Evolutionary conservation across 2,113 vertebrate species (phyloP).

Genomic region (Gorsachius goisagi): DNA sequence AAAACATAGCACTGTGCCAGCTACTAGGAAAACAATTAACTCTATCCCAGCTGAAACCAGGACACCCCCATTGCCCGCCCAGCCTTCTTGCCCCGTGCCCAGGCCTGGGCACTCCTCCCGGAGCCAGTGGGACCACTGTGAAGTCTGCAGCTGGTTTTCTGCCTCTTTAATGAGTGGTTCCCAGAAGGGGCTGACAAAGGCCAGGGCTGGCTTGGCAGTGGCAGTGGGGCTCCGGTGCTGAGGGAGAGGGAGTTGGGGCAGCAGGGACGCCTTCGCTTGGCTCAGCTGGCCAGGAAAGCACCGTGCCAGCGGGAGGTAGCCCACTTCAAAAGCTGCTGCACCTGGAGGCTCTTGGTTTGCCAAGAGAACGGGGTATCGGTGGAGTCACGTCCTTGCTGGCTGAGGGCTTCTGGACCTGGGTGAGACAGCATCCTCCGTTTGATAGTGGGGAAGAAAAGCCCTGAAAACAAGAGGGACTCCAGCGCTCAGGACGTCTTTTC

Average conservation of each 20-base stretch:
- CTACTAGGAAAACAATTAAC: too few relatives aligned
- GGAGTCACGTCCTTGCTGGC: neutral
- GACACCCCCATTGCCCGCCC: neutral
- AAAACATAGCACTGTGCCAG: too few relatives aligned
- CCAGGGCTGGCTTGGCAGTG: neutral
- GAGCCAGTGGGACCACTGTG: neutral
- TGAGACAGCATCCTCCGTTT: neutral
- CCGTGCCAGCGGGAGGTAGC: rapidly evolving
- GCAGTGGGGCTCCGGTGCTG: neutral
- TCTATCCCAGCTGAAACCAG: too few relatives aligned
- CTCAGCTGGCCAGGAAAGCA: neutral
- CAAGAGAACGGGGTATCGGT: rapidly evolving
- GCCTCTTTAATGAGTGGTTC: neutral
- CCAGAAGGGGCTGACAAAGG: neutral
- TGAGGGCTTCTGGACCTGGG: neutral
- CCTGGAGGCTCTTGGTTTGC: neutral
- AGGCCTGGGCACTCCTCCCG: rapidly evolving
- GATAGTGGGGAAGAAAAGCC: neutral
- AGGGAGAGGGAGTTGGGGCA: neutral
- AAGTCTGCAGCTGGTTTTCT: neutral
- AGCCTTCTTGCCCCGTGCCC: neutral
- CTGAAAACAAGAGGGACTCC: neutral
- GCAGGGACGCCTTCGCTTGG: rapidly evolving
- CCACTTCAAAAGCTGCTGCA: neutral
- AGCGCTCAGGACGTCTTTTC: neutral